Conservation (phyloP, 2,888 invertebrate species). For the Nomada lathburiana region DNA sequence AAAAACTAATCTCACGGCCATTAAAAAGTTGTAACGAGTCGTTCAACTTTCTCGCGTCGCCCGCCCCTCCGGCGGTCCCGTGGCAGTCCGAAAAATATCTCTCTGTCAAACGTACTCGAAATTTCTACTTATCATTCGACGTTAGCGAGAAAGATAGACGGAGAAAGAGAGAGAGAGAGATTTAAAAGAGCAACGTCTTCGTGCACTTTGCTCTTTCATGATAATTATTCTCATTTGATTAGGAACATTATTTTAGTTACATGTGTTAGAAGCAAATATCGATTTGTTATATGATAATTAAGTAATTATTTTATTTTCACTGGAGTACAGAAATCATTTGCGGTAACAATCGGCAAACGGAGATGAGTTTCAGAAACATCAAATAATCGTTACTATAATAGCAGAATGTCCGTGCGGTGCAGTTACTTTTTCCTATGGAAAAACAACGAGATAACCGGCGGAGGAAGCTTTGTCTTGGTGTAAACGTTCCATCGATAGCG, state of each 20-base stretch:
- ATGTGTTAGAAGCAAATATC: no score
- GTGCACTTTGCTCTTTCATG: neutral
- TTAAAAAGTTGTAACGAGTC: slow-evolving; percentile 63
- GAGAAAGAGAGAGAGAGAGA: no score
- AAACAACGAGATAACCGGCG: neutral
- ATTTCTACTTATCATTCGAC: slow-evolving; percentile 32
- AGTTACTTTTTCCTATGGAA: neutral
- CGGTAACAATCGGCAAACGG: no score
- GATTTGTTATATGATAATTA: no score
- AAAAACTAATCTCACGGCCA: slow-evolving; percentile 60
- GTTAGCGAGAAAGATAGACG: no score
- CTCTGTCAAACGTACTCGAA: slow-evolving; percentile 49
- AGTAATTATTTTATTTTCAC: no score
- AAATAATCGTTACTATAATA: neutral
- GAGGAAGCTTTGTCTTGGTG: neutral
- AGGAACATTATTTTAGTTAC: no score
- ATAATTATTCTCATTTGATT: neutral
- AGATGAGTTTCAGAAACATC: no score
- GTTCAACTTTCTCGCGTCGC: slow-evolving; percentile 45
- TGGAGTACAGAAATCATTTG: no score
- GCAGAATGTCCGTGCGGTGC: neutral
- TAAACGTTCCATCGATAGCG: slow-evolving; percentile 1
- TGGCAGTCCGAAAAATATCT: slow-evolving; percentile 42
- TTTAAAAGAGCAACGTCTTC: neutral
- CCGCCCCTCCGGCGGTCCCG: neutral